phyloP scores from a whole-genome alignment of 2,113 vertebrate genomes.

The Cygnus buccinator region DNA sequence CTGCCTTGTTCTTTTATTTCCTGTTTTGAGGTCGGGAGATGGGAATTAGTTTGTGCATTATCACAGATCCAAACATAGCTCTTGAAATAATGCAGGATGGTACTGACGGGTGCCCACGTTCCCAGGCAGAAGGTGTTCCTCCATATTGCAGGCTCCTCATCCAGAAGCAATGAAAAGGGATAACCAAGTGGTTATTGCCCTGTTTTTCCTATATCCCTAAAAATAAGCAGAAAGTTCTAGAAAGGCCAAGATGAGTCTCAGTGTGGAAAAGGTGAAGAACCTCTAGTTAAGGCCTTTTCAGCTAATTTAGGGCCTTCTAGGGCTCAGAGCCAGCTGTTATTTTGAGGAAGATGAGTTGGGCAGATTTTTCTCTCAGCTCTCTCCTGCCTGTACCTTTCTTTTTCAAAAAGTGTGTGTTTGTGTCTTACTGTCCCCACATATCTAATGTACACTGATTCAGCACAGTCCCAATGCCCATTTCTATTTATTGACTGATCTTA shows the following conservation, averaged over 20 bases:
- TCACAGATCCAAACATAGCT: neutral
- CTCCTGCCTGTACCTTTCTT: neutral
- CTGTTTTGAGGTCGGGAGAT: neutral
- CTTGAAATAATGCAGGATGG: neutral
- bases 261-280: neutral
- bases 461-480: neutral
- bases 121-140: neutral
- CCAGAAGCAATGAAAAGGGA: neutral
- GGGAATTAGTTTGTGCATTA: neutral
- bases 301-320: neutral
- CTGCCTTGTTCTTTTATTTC: neutral
- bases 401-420: neutral
- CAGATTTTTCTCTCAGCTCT: neutral
- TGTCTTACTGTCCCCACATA: neutral
- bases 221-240: neutral
- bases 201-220: neutral
- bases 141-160: neutral
- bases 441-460: neutral
- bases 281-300: neutral
- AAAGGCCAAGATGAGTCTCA: neutral
- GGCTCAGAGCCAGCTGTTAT: neutral
- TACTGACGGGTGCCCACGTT: neutral
- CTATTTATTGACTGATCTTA: neutral
- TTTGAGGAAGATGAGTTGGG: neutral
- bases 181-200: neutral